phyloP scores from a whole-genome alignment of 2,797 vertebrate genomes.

The Artibeus jamaicensis region DNA sequence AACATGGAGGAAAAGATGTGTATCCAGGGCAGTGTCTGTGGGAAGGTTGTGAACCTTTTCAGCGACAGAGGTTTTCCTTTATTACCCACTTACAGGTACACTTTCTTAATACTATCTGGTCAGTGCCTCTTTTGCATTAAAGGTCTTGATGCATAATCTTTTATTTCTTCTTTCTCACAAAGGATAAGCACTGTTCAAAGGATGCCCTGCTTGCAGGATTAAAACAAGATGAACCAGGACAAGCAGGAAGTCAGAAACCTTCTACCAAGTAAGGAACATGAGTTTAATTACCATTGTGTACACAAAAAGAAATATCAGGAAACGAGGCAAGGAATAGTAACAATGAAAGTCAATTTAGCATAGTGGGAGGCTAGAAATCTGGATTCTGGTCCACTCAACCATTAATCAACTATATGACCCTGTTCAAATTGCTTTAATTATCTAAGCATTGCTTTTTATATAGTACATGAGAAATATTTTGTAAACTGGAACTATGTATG shows the following conservation, averaged over 20 bases:
- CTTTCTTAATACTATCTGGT: constrained; percentile 52
- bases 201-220: constrained; percentile 96
- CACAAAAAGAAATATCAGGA: neutral
- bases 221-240: constrained; percentile 95
- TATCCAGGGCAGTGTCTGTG: constrained; percentile 96
- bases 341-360: neutral
- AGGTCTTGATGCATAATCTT: constrained; percentile 26
- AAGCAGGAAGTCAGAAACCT: constrained; percentile 93
- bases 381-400: neutral
- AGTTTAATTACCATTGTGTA: neutral
- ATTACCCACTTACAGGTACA: constrained; percentile 97
- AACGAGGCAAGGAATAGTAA: neutral
- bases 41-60: constrained; percentile 98
- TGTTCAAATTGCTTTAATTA: neutral
- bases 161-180: constrained; percentile 56
- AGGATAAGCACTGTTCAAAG: constrained; percentile 99
- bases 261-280: constrained; percentile 90
- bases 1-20: constrained; percentile 95
- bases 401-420: neutral
- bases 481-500: neutral
- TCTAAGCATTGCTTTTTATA: neutral
- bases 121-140: neutral
- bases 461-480: neutral
- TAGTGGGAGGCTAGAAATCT: neutral
- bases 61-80: constrained; percentile 97